Percentiles rank a stretch among this genome's conserved stretches.
These are phyloP conservation scores for Nomada hirtipes DNA, from an alignment of 2,888 invertebrate genomes.

Conservation along the genomic window DNA sequence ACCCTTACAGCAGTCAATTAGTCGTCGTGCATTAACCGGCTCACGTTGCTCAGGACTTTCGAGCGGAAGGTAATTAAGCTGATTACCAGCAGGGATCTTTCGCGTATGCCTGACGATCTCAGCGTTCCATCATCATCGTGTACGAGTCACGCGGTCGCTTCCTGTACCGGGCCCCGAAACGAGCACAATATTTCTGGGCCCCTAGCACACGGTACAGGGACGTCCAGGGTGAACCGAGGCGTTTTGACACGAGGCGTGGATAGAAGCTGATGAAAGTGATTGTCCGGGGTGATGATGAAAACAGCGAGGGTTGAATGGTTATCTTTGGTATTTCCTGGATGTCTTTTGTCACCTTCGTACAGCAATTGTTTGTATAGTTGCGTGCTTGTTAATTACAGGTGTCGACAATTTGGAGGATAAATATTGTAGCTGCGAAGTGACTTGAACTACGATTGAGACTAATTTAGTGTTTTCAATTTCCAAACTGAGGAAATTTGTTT, in stretches of 20 bases:
- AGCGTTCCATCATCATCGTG: conserved; percentile 42
- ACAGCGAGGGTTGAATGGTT: background rate
- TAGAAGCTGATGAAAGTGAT: conserved; percentile 4
- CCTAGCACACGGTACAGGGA: background rate
- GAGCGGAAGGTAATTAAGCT: conserved; percentile 67
- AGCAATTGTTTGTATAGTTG: too few species aligned
- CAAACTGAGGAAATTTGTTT: too few species aligned
- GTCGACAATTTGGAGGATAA: too few species aligned
- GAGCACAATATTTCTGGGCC: conserved; percentile 41
- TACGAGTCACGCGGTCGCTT: conserved; percentile 31
- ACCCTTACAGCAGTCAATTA: conserved; percentile 65
- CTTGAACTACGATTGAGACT: too few species aligned
- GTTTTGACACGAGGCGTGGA: conserved; percentile 17
- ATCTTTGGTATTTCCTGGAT: too few species aligned
- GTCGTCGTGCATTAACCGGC: conserved; percentile 60
- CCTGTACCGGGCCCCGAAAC: conserved; percentile 42
- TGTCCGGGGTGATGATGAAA: background rate
- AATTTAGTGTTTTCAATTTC: too few species aligned
- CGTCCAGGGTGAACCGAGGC: background rate
- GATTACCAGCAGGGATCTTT: conserved; percentile 62
- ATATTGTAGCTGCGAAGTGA: too few species aligned
- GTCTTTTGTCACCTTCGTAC: too few species aligned
- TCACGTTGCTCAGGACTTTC: conserved; percentile 60
- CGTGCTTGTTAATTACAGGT: too few species aligned
- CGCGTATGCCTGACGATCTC: conserved; percentile 47